A percentile compares a stretch with the other conserved stretches of the same genome.
These are phyloP conservation scores for Tenthredo distinguenda DNA, from an alignment of 2,888 invertebrate species.

Conservation along the genomic window DNA sequence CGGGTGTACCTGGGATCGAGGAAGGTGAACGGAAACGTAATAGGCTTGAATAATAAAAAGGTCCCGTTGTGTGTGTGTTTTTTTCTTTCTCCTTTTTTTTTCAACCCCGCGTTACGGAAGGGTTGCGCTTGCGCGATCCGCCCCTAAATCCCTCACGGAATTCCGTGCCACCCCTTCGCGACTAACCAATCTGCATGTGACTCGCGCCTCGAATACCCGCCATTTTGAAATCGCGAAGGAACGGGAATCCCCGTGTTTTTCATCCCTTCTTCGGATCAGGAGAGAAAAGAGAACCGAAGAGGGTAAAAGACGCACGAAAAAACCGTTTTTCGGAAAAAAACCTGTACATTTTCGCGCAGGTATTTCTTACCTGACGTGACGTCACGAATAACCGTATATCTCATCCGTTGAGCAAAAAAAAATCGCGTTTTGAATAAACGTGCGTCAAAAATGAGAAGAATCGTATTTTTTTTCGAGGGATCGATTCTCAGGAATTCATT, in stretches of 20 bases:
- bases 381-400: not conserved
- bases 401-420: not conserved
- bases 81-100: not conserved
- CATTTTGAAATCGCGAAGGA: slow-evolving; percentile 69
- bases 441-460: not conserved
- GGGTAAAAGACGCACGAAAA: not conserved
- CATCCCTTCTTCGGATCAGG: not conserved
- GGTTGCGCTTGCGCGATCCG: slow-evolving; percentile 75
- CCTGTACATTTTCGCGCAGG: not conserved
- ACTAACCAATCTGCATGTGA: slow-evolving; percentile 77
- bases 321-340: not conserved
- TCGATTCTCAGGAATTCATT: not conserved
- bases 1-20: not conserved
- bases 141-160: slow-evolving; percentile 68
- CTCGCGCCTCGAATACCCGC: slow-evolving; percentile 64
- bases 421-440: not conserved
- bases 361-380: slow-evolving; percentile 11
- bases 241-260: not conserved
- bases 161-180: slow-evolving; percentile 60
- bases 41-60: slow-evolving; percentile 69
- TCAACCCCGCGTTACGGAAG: slow-evolving; percentile 57
- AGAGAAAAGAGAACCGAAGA: not conserved
- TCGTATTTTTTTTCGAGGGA: not conserved
- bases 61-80: slow-evolving; percentile 34
- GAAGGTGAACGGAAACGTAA: not conserved